Evolutionary conservation across 2,797 vertebrate species (phyloP), one percentile per base, ranked within the genome.

Genomic region (Glossophaga mutica): DNA sequence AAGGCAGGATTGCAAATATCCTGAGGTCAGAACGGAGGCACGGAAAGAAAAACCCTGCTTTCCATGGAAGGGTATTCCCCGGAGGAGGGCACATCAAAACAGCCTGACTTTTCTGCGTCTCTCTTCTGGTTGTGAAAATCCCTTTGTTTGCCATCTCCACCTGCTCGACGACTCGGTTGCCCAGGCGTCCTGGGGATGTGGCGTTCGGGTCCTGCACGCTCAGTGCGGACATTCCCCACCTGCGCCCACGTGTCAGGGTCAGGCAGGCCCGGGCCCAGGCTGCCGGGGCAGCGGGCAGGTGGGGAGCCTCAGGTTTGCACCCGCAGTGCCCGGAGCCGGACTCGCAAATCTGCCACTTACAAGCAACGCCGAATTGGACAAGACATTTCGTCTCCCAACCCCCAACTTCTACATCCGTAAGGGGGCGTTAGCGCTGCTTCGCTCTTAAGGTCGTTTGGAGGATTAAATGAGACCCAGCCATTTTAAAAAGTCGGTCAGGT

Each of bases 11-110:
- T 81, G 87, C 55, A 73, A 90, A 37, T 67, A 70, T 37, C 71
- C 74, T 59, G 55, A 50, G 48, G 70, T 71, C 85, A 93, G 91
- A 85, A 74, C 18, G n/a, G 83, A 93, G 93, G 46, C 26, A 59
- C 79, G 74, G 55, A 57, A 26, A 32, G 24, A 74, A 57, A 78
- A 74, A 76, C 32, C 7, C n/a, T 34, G 11, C 29, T 81, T 57
- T 19, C 32, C 2, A 6, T 29, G 21, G 57, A 83, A 90, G 6
- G 9, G 3, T 77, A n/a, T 77, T 81, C 73, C 59, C 68, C 5
- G 2, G 76, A 90, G 81, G 15, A 84, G 50, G 44, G 34, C 22
- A 65, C 6, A 84, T 39, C 21, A 67, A 42, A 88, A 57, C n/a
- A 62, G 34, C 50, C 89, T 39, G 57, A 22, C 71, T 48, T 90